Evolutionary conservation across 1,140 invertebrate species (phyloP).

Genomic region (Trachymyrmex septentrionalis): DNA sequence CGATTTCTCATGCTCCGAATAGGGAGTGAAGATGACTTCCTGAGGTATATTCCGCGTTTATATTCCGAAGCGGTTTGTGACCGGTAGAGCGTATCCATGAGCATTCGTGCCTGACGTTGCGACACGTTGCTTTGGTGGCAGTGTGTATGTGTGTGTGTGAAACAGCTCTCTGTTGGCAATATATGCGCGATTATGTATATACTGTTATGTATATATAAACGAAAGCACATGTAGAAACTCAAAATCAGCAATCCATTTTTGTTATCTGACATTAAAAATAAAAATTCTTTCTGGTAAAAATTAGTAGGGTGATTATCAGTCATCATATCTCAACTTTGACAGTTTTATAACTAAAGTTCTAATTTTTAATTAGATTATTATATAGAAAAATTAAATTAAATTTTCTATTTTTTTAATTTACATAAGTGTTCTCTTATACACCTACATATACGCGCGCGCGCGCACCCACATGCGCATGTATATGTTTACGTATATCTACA

Average conservation of each 20-base stretch:
- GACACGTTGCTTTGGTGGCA: conserved; percentile 29
- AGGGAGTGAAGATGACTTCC: conserved; percentile 56
- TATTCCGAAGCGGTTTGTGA: conserved; percentile 35
- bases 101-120: conserved; percentile 47
- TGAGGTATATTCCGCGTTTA: conserved; percentile 39
- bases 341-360: not conserved
- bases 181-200: conserved; percentile 29
- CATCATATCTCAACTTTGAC: not conserved
- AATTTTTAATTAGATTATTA: not conserved
- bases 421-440: not conserved
- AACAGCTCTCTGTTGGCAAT: conserved; percentile 43
- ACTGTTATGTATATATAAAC: conserved; percentile 39
- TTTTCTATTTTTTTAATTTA: not conserved
- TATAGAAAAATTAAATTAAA: conserved; percentile 11
- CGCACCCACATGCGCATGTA: too few relatives aligned
- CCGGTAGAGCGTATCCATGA: conserved; percentile 44
- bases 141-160: not conserved
- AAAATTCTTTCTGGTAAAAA: not conserved
- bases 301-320: not conserved
- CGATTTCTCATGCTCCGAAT: conserved; percentile 24
- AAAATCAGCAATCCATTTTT: not conserved
- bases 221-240: not conserved
- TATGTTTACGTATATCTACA: too few relatives aligned
- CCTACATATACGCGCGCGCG: too few relatives aligned
- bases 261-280: not conserved